phyloP scores from a whole-genome alignment of 2,797 vertebrate species.

The Sebastes melanostomus region DNA sequence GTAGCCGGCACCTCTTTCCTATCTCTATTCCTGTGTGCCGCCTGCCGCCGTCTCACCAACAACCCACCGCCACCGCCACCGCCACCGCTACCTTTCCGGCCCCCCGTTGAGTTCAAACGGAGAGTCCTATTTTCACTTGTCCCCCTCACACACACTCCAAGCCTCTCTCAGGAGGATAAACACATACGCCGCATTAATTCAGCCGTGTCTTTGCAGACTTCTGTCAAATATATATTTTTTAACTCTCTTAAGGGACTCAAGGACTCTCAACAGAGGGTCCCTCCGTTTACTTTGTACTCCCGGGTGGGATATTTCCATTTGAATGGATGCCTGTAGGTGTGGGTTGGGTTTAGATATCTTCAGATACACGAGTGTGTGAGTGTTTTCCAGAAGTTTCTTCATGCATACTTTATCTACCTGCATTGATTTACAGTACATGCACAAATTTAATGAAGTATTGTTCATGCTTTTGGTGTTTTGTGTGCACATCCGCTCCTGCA shows the following conservation, averaged over 20 bases:
- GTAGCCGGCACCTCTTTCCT: constrained; percentile 10
- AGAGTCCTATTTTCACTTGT: constrained; percentile 32
- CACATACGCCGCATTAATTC: constrained; percentile 62
- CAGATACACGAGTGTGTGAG: neutral
- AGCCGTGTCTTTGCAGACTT: constrained; percentile 62
- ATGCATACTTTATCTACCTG: neutral
- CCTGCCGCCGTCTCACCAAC: neutral
- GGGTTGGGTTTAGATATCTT: constrained; percentile 35
- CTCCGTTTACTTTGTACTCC: constrained; percentile 69
- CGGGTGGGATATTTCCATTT: constrained; percentile 67
- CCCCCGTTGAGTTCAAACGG: constrained; percentile 56
- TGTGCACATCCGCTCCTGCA: neutral
- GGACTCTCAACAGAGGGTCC: constrained; percentile 55
- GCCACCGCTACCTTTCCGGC: neutral
- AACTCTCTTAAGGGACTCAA: constrained; percentile 57
- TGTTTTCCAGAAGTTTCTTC: neutral
- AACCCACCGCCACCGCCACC: neutral
- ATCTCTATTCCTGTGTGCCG: constrained; percentile 5
- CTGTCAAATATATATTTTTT: constrained; percentile 39
- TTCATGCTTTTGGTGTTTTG: neutral
- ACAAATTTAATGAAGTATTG: neutral
- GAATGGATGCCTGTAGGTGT: constrained; percentile 45
- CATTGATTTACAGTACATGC: neutral
- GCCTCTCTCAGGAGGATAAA: constrained; percentile 41
- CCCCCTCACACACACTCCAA: constrained; percentile 7